These are phyloP conservation scores for Myotis planiceps DNA, from an alignment of 2,797 vertebrate genomes.

Conservation along the genomic window DNA sequence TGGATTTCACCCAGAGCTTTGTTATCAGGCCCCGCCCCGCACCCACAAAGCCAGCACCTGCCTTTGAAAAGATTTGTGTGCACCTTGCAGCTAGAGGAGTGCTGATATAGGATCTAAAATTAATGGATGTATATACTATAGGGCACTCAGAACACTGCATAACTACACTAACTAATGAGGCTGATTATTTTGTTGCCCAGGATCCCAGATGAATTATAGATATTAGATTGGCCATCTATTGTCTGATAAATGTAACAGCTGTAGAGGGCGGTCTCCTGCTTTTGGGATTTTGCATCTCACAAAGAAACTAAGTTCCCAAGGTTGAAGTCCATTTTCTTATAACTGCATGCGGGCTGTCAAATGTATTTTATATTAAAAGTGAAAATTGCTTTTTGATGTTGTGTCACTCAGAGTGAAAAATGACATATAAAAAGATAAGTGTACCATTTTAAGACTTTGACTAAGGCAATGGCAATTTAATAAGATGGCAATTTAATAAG, in stretches of 20 bases:
- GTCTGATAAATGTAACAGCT: background rate
- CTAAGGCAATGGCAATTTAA: slow-evolving; percentile 46
- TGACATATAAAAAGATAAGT: slow-evolving; percentile 40
- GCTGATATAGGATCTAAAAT: background rate
- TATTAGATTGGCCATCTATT: background rate
- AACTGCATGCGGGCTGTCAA: background rate
- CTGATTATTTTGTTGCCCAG: background rate
- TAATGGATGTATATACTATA: background rate
- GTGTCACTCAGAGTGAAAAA: slow-evolving; percentile 40
- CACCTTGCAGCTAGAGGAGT: background rate
- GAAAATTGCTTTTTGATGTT: slow-evolving; percentile 55
- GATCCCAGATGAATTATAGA: slow-evolving; percentile 3
- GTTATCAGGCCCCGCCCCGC: background rate
- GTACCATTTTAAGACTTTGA: slow-evolving; percentile 53
- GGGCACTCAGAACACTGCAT: background rate
- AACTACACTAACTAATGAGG: background rate
- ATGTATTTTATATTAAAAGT: slow-evolving; percentile 31
- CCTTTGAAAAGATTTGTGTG: background rate
- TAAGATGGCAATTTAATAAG: slow-evolving; percentile 50
- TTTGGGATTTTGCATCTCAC: background rate
- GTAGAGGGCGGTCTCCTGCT: background rate
- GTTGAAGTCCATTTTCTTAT: background rate
- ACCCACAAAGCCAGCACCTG: background rate
- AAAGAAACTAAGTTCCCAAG: slow-evolving; percentile 17
- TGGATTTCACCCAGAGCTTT: background rate